These are phyloP conservation scores for Paramuricea clavata DNA, from an alignment of 92 coral and sea anemone species.

Conservation along the genomic window DNA sequence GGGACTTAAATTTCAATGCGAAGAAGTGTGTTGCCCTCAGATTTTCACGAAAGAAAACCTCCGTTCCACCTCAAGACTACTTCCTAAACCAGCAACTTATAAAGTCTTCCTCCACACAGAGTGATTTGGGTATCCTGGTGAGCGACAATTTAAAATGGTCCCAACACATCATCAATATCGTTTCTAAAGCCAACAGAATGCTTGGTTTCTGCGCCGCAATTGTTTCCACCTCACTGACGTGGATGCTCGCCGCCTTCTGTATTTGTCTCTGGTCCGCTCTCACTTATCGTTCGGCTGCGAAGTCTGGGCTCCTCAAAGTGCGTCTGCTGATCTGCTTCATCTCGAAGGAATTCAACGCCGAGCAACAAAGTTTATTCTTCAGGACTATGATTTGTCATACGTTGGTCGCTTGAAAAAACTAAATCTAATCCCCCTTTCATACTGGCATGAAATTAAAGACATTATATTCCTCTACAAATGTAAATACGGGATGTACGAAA, in stretches of 20 bases:
- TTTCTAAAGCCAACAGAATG: constrained; percentile 24
- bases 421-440: no score
- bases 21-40: neutral
- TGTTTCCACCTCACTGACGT: constrained; percentile 28
- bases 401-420: no score
- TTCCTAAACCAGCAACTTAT: constrained; percentile 10
- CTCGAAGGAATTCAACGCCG: neutral
- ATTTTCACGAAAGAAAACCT: constrained; percentile 4
- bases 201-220: constrained; percentile 18
- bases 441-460: no score
- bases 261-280: constrained; percentile 2
- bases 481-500: no score
- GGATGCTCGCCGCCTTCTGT: constrained; percentile 18
- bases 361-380: neutral
- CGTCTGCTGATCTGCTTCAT: neutral
- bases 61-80: neutral
- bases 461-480: no score
- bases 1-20: constrained; percentile 10
- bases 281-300: constrained; percentile 17
- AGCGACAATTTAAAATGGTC: constrained; percentile 23
- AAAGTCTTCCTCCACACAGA: constrained; percentile 7
- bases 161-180: constrained; percentile 24
- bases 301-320: constrained; percentile 25
- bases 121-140: constrained; percentile 3
- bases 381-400: neutral